A percentile compares a stretch with the other conserved stretches of the same genome.
Evolutionary conservation across 2,797 vertebrate species (phyloP).

Genomic region (Chiroxiphia lanceolata): DNA sequence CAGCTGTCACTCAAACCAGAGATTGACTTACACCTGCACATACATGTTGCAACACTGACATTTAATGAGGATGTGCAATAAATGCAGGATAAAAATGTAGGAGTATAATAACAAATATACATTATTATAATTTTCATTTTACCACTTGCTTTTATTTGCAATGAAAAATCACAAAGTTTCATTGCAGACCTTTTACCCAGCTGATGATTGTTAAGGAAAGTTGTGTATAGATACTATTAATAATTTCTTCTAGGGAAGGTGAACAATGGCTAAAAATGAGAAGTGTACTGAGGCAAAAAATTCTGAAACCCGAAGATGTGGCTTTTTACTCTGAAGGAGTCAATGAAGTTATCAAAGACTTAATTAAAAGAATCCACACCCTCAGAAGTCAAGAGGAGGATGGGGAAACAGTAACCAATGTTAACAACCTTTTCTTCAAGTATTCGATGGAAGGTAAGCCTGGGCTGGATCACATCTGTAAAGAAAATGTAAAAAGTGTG

Average conservation of each 20-base stretch:
- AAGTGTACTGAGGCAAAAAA: conserved; percentile 88
- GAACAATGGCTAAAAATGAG: conserved; percentile 94
- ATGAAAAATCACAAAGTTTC: not conserved
- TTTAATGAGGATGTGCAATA: not conserved
- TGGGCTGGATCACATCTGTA: not conserved
- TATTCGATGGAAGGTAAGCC: conserved; percentile 93
- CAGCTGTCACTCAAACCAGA: not conserved
- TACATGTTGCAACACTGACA: not conserved
- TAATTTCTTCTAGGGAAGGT: conserved; percentile 82
- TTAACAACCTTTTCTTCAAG: conserved; percentile 95
- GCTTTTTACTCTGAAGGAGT: conserved; percentile 85
- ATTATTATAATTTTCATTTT: not conserved
- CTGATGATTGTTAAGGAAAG: not conserved
- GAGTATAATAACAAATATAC: not conserved
- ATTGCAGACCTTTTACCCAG: not conserved
- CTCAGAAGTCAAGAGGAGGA: conserved; percentile 79
- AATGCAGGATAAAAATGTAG: not conserved
- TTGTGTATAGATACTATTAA: not conserved
- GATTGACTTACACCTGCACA: not conserved
- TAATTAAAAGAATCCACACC: conserved; percentile 81
- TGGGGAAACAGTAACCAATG: conserved; percentile 81
- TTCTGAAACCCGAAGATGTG: conserved; percentile 89
- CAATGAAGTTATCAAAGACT: conserved; percentile 85
- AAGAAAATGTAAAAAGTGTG: not conserved
- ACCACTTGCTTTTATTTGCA: not conserved